Base-by-base conservation (phyloP, 1,140 invertebrate species). In the Drosophila repletoides region DNA sequence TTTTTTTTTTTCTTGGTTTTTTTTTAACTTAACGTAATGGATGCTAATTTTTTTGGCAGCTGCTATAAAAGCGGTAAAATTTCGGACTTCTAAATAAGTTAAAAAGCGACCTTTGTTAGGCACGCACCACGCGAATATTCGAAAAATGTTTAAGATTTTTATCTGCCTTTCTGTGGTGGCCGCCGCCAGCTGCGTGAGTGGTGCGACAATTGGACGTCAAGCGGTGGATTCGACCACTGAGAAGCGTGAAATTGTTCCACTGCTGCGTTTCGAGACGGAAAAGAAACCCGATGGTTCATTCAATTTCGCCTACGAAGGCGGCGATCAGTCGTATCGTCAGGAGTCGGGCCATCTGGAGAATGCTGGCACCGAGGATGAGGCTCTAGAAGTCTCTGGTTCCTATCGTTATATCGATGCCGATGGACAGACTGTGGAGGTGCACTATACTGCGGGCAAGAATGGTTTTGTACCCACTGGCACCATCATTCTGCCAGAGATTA, bases 401-500 rank as follows among this genome's bases (percentile, higher is more conserved):
- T 95, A 91, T 86, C 91, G 91, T 41, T 94, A 91, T 69, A 88
- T 93, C 0, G 94, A 90, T 33, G 92, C 93, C 3, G 94, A 95
- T 75, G 95, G 95, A 34, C 91, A 94, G 68, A 91, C 92, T 9
- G 93, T 95, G 68, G 92, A 92, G 71, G 93, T 96, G 3, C 90
- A 91, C 71, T 93, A 93, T 72, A 92, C 91, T 0, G 94, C 94
- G 28, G 94, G 94, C 71, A 93, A 94, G 72, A 94, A 94, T 60
- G 94, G 94, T 24, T 94, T 93, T 80, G 88, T 92, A 10, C 91
- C 94, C 53, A 65, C 89, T 10, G 93, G 93, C 15, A 92, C 91
- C 33, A 92, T 93, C 67, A 91, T 93, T 48, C 92, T 91, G 5
- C 33, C 15, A 88, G 87, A 80, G 53, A 90, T 90, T 26, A 59